Conservation (phyloP, 2,888 invertebrate species). For the Phengaris arion region DNA sequence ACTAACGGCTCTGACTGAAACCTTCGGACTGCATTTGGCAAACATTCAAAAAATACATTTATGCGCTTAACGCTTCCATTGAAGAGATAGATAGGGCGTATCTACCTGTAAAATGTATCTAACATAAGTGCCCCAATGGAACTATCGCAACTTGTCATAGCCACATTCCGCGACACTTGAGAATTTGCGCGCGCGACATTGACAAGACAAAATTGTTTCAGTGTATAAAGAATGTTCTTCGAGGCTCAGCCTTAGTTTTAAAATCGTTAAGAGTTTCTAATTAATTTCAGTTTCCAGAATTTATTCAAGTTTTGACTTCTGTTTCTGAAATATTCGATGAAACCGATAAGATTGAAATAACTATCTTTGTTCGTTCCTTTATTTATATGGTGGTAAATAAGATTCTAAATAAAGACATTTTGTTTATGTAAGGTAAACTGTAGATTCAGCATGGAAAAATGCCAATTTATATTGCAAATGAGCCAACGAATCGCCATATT, state of each 20-base stretch:
- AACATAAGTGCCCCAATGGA: too few relatives aligned
- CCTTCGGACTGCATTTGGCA: slow-evolving; percentile 12
- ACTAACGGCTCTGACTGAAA: neutral
- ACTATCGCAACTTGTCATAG: too few relatives aligned
- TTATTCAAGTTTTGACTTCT: neutral
- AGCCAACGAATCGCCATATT: too few relatives aligned
- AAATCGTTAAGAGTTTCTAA: neutral
- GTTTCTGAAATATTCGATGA: neutral
- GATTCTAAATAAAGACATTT: neutral
- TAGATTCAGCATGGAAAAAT: neutral
- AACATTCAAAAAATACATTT: slow-evolving; percentile 10
- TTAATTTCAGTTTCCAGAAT: slow-evolving; percentile 2
- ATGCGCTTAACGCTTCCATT: too few relatives aligned
- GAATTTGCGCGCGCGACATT: too few relatives aligned
- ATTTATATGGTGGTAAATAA: neutral
- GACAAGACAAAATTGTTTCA: too few relatives aligned
- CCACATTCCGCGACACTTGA: too few relatives aligned
- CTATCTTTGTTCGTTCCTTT: neutral
- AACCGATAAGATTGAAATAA: neutral
- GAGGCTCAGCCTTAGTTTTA: too few relatives aligned
- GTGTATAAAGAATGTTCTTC: too few relatives aligned
- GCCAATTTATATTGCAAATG: too few relatives aligned
- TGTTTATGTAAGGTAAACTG: neutral
- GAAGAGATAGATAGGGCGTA: too few relatives aligned
- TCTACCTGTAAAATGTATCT: too few relatives aligned